Conservation (phyloP, 1,140 invertebrate genomes). For the Ostrea edulis region DNA sequence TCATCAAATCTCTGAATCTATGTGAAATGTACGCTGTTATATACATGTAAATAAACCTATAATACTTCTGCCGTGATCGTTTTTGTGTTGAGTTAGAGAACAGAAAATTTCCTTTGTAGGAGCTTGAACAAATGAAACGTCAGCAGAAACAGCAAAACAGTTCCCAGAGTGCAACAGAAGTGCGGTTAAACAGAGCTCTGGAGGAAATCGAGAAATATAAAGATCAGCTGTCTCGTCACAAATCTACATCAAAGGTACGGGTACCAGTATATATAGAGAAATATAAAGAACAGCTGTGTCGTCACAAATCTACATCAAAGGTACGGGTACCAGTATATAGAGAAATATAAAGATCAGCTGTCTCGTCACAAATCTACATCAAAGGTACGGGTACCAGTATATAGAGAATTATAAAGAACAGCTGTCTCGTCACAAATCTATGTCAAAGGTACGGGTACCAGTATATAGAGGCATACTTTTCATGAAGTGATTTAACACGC, state of each 20-base stretch:
- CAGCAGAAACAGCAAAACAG: slow-evolving; percentile 76
- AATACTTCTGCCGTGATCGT: no score
- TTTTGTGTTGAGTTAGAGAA: no score
- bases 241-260: slow-evolving; percentile 76
- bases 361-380: slow-evolving; percentile 72
- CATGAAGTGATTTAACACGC: no score
- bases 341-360: slow-evolving; percentile 78
- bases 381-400: slow-evolving; percentile 69
- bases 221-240: slow-evolving; percentile 74
- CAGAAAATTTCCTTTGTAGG: slow-evolving; percentile 69
- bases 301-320: no score
- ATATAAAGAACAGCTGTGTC: not conserved
- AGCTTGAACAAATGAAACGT: slow-evolving; percentile 76
- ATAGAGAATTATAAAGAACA: not conserved
- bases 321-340: slow-evolving; percentile 70
- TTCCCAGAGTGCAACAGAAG: slow-evolving; percentile 77
- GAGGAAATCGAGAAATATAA: slow-evolving; percentile 80
- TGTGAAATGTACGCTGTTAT: no score
- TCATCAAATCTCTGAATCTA: no score
- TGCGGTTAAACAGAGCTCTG: slow-evolving; percentile 77
- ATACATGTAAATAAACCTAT: no score
- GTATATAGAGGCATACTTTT: no score
- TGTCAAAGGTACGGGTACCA: slow-evolving; percentile 46
- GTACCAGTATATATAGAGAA: not conserved
- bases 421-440: not conserved